Evolutionary conservation across 2,797 vertebrate species (phyloP), one percentile per base, ranked within the genome.

Genomic region (Sebastes minor): DNA sequence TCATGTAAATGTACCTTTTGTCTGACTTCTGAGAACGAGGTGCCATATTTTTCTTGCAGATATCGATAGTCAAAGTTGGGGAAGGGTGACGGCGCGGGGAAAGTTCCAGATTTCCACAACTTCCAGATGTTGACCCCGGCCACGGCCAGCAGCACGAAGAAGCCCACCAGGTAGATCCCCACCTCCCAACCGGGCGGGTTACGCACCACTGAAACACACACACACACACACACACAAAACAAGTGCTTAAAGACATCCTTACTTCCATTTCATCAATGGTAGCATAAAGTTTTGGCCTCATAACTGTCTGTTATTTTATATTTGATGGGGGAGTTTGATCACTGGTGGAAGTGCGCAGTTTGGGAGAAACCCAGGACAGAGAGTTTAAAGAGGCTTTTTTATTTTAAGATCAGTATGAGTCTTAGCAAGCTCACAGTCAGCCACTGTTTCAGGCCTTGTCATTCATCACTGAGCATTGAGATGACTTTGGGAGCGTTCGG

Each of bases 51-150:
- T 78, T 97, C 96, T 92, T 98, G 96, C 61, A 99, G 96, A 91
- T 99, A 99, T 10, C 97, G 95, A 90, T 98, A 98, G 94, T 99
- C 97, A 7, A 99, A 99, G 94, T 99, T 99, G 3, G 98, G 98
- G 90, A 98, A 99, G 0, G 99, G 99, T 2, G 98, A 99, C 1
- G 98, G 98, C 0, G 96, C 93, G 0, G 99, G 97, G 88, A 98
- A 99, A 63, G 94, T 95, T 13, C 98, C 98, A 0, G 98, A 99
- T 27, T 96, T 97, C 97, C 97, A 99, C 55, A 99, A 93, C 89
- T 97, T 99, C 99, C 99, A 99, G 84, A 99, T 96, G 92, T 98
- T 99, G 86, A 98, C 71, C 3, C 96, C 97, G 0, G 97, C 96
- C 1, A 98, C 94, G 6, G 87, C 95, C 80, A 99, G 95, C 86